phyloP scores from a whole-genome alignment of 2,888 invertebrate species.

The Uropetala carovei region DNA sequence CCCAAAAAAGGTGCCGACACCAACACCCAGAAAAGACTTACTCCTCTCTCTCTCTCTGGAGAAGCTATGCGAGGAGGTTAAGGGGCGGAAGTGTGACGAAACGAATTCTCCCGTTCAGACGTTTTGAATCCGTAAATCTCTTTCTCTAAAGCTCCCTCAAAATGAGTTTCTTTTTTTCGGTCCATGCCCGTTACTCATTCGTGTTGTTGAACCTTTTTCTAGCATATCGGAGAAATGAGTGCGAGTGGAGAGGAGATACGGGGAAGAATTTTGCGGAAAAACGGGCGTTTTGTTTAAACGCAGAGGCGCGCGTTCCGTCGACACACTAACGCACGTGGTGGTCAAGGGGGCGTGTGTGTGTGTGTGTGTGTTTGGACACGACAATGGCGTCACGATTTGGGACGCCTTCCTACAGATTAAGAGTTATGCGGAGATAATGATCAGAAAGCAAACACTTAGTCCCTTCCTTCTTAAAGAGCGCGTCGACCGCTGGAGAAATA shows the following conservation, averaged over 20 bases:
- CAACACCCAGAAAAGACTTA: slow-evolving; percentile 40
- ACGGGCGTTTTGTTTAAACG: slow-evolving; percentile 48
- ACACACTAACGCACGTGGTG: not conserved
- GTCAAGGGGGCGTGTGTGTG: not conserved
- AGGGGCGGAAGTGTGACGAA: slow-evolving; percentile 51
- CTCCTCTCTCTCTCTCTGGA: not conserved
- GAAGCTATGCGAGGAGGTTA: not conserved
- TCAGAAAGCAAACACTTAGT: not conserved
- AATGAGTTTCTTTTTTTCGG: not conserved
- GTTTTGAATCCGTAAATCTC: slow-evolving; percentile 51
- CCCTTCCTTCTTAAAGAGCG: not conserved
- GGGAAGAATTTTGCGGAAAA: not conserved
- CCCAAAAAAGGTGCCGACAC: slow-evolving; percentile 49
- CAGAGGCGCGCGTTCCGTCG: not conserved
- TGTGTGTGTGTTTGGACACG: slow-evolving; percentile 4
- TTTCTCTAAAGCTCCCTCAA: not conserved
- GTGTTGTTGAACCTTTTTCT: slow-evolving; percentile 3
- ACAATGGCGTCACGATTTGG: slow-evolving; percentile 39
- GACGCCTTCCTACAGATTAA: slow-evolving; percentile 54
- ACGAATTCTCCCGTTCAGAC: slow-evolving; percentile 35
- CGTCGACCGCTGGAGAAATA: not conserved
- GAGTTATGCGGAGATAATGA: slow-evolving; percentile 31
- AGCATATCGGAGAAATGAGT: not conserved
- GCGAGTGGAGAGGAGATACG: not conserved
- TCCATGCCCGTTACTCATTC: slow-evolving; percentile 20